phyloP scores from a whole-genome alignment of 1,140 invertebrate genomes.

The Lepidurus packardi region DNA sequence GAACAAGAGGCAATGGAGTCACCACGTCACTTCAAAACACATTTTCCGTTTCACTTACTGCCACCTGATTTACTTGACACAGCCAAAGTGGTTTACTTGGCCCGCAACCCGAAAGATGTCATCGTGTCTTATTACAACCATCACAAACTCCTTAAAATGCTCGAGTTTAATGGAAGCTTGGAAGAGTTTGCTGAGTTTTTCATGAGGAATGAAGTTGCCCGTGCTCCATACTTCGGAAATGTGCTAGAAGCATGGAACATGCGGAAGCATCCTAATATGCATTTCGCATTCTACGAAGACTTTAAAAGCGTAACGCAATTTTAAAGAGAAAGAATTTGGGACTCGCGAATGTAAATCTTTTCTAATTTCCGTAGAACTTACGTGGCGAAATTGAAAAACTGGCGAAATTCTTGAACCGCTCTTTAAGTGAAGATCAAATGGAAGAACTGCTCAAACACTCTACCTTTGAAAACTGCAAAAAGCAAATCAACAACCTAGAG shows the following conservation, averaged over 20 bases:
- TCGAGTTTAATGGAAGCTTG: conserved; percentile 67
- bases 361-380: conserved; percentile 41
- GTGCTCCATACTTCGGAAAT: conserved; percentile 32
- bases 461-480: conserved; percentile 57
- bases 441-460: conserved; percentile 29
- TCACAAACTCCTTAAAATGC: conserved; percentile 61
- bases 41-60: conserved; percentile 31
- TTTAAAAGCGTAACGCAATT: conserved; percentile 29
- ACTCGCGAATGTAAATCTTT: conserved; percentile 1
- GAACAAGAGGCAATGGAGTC: not conserved
- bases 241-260: conserved; percentile 33
- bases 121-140: conserved; percentile 77
- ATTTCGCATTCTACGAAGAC: conserved; percentile 36
- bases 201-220: conserved; percentile 61
- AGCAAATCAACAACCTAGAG: conserved; percentile 62
- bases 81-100: conserved; percentile 58
- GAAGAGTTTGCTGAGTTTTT: conserved; percentile 70
- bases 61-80: conserved; percentile 34
- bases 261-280: conserved; percentile 35
- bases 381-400: conserved; percentile 42
- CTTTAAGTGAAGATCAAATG: conserved; percentile 40
- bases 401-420: conserved; percentile 45
- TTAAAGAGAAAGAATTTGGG: not conserved
- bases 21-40: conserved; percentile 31
- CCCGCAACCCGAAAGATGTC: conserved; percentile 77